Evolutionary conservation across 2,888 invertebrate species (phyloP), one percentile per base, ranked within the genome.

Genomic region (Hesperia comma): DNA sequence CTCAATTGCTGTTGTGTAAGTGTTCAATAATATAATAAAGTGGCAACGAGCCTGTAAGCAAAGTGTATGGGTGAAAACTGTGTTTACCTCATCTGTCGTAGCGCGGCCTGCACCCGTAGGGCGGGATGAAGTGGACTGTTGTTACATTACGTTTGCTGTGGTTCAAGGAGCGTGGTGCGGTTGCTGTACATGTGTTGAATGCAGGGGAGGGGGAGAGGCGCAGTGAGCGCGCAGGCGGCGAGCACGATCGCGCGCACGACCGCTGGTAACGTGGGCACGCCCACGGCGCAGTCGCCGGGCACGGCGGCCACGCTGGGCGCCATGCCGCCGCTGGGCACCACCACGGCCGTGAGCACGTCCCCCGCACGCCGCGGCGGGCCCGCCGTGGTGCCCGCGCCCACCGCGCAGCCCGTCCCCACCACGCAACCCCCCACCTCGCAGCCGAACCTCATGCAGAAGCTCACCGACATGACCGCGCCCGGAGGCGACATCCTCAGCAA

Each of bases 401-500:
- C 90, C 79, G 81, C 88, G 78, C 85, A 86, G 74, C 82, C 86
- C 32, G 83, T 84, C 67, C 75, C 79, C 68, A 75, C 81, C 68
- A 72, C 76, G 74, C 89, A 85, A 70, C 93, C 90, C 72, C 83
- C 94, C 67, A 82, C 88, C 69, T 77, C 86, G 82, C 83, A 92
- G 73, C 96, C 96, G 69, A 97, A 97, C 89, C 94, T 97, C 75
- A 97, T 97, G 95, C 97, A 97, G 87, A 97, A 97, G 90, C 95
- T 97, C 85, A 95, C 96, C 78, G 97, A 97, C 86, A 97, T 97
- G 93, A 96, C 97, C 67, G 96, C 96, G 70, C 97, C 97, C 76
- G 97, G 97, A 72, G 97, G 97, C 79, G 97, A 97, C 85, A 97
- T 98, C 77, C 94, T 98, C 78, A 97, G 97, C 83, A 98, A 98